Evolutionary conservation across 2,888 invertebrate genomes (phyloP), one percentile per base, ranked within the genome.

Genomic region (Notodonta ziczac): DNA sequence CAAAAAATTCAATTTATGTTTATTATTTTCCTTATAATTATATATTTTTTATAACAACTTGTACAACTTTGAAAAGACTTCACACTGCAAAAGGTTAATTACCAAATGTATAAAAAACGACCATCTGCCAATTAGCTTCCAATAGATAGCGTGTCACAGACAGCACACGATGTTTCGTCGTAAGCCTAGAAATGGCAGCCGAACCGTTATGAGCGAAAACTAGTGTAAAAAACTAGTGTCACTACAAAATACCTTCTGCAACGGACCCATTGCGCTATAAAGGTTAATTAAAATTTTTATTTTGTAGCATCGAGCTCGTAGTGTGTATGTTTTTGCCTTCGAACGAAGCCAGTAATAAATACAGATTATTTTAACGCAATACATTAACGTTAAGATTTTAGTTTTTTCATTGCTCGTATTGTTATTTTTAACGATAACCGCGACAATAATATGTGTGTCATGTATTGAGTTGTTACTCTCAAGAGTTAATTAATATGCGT

Each of bases 1-100:
- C 65, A 66, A 76, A 66, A 12, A 59, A 62, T 56, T 61, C n/a
- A 58, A 60, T 62, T 62, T 56, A 59, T 58, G 60, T 42, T 16
- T 59, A 57, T 58, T 59, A 52, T 8, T 64, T 62, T 65, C 42
- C 7, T 63, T 56, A 62, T 68, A 64, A 62, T 73, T 6, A n/a
- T n/a, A n/a, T n/a, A 35, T 59, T 42, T 62, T 63, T 67, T 68
- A 66, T 66, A 58, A 53, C 59, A 54, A 56, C 42, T 64, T 52
- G 62, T 61, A 46, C 16, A 62, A 66, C 63, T 72, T 67, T 14
- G 58, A 67, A 63, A 62, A 61, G 63, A 72, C 67, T 77, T 74
- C 65, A 74, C 71, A 71, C 72, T 71, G 62, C 56, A 4, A 79
- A 81, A 78, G 81, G 83, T 81, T 81, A 83, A 80, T 74, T 72